These are phyloP conservation scores for Syrphus vitripennis DNA, from an alignment of 2,888 invertebrate genomes.

Conservation along the genomic window DNA sequence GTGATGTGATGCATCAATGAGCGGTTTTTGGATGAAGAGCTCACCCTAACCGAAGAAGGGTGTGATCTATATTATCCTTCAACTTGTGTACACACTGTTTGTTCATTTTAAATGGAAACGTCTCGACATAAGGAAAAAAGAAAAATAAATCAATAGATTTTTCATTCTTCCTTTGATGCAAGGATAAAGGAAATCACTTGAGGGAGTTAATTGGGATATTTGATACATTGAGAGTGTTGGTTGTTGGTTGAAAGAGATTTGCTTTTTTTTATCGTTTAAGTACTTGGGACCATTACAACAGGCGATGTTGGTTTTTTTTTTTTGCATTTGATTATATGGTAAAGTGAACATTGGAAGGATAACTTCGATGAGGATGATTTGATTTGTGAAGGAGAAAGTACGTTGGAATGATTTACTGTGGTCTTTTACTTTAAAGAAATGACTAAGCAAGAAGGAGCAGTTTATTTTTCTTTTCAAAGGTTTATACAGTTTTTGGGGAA, in stretches of 20 bases:
- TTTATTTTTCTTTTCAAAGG: too few species aligned
- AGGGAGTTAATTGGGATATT: constrained; percentile 63
- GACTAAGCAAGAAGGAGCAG: too few species aligned
- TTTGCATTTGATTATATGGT: constrained; percentile 23
- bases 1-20: constrained; percentile 38
- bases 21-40: constrained; percentile 12
- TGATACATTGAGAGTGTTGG: constrained; percentile 35
- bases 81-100: constrained; percentile 15
- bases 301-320: constrained; percentile 4
- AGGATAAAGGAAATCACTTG: constrained; percentile 40
- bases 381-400: neutral
- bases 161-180: constrained; percentile 59
- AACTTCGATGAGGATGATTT: neutral
- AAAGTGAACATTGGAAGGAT: constrained; percentile 24
- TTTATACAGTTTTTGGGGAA: too few species aligned
- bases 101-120: constrained; percentile 26
- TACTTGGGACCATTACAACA: constrained; percentile 28
- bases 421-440: neutral
- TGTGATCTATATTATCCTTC: constrained; percentile 32
- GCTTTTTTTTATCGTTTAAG: neutral
- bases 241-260: constrained; percentile 9
- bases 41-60: neutral
- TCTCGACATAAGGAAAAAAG: neutral
- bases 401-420: neutral
- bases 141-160: constrained; percentile 25